These are phyloP conservation scores for Portevinia maculata DNA, from an alignment of 2,888 invertebrate species.

Conservation along the genomic window DNA sequence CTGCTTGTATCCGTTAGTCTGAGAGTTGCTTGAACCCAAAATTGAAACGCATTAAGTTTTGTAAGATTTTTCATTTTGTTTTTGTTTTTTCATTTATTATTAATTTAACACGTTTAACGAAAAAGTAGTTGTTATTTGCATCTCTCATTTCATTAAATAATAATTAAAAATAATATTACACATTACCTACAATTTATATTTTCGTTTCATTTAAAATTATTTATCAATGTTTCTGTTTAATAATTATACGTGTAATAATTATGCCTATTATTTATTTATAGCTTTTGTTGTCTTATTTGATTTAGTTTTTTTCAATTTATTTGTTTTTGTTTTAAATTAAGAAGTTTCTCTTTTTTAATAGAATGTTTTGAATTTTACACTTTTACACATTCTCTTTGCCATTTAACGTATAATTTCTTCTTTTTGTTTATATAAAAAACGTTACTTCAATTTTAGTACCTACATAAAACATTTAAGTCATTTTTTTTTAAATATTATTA, in stretches of 20 bases:
- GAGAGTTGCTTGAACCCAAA: too few relatives aligned
- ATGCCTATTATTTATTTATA: slow-evolving; percentile 69
- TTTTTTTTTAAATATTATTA: slow-evolving; percentile 33
- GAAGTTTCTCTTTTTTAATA: slow-evolving; percentile 38
- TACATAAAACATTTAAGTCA: slow-evolving; percentile 55
- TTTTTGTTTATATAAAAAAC: slow-evolving; percentile 53
- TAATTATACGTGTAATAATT: slow-evolving; percentile 59
- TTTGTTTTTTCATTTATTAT: slow-evolving; percentile 72
- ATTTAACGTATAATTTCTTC: slow-evolving; percentile 29
- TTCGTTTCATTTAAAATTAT: slow-evolving; percentile 31
- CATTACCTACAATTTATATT: slow-evolving; percentile 66
- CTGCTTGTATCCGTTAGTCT: too few relatives aligned
- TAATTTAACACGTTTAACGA: slow-evolving; percentile 74
- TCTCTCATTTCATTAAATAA: slow-evolving; percentile 69
- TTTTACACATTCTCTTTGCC: slow-evolving; percentile 41
- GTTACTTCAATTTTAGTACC: slow-evolving; percentile 64
- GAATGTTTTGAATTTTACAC: slow-evolving; percentile 56
- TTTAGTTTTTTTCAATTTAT: slow-evolving; percentile 23
- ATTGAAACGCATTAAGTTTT: slow-evolving; percentile 21
- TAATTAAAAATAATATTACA: slow-evolving; percentile 72
- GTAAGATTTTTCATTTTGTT: slow-evolving; percentile 67
- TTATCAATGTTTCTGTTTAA: slow-evolving; percentile 33
- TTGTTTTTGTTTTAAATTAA: slow-evolving; percentile 43
- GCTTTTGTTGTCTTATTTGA: slow-evolving; percentile 53
- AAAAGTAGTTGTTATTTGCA: slow-evolving; percentile 72